These are phyloP conservation scores for Pimephales promelas DNA, from an alignment of 2,113 vertebrate genomes.

Conservation along the genomic window DNA sequence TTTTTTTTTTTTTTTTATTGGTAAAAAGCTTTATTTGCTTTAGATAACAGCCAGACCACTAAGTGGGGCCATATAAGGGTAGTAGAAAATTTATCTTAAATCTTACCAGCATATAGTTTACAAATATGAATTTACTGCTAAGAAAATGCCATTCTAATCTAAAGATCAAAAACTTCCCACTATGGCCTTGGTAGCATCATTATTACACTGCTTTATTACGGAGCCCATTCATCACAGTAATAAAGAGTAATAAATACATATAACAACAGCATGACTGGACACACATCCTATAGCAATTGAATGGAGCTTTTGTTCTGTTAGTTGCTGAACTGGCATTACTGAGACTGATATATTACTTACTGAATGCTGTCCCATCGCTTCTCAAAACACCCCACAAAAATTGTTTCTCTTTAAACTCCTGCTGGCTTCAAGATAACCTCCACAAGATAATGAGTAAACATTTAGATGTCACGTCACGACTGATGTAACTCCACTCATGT, in stretches of 20 bases:
- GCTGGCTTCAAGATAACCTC: neutral
- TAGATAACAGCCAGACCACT: neutral
- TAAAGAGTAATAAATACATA: neutral
- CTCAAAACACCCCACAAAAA: neutral
- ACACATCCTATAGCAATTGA: neutral
- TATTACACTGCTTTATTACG: neutral
- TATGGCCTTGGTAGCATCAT: neutral
- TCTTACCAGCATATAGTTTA: neutral
- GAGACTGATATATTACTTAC: neutral
- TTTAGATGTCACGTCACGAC: neutral
- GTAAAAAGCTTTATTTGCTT: constrained; percentile 1
- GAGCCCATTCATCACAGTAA: neutral
- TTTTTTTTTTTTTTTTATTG: neutral
- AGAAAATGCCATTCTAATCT: neutral
- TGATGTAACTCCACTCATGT: neutral
- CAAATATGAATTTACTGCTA: neutral
- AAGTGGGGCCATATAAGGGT: neutral
- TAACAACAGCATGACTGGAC: neutral
- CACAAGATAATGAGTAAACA: constrained; percentile 13
- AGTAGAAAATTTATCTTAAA: neutral
- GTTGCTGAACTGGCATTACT: neutral
- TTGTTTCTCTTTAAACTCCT: neutral
- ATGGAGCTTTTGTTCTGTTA: neutral
- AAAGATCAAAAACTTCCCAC: neutral
- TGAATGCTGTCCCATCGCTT: neutral